A percentile compares a stretch with the other conserved stretches of the same genome.
Conservation (phyloP, 1,140 invertebrate species). For the Centruroides sculpturatus region DNA sequence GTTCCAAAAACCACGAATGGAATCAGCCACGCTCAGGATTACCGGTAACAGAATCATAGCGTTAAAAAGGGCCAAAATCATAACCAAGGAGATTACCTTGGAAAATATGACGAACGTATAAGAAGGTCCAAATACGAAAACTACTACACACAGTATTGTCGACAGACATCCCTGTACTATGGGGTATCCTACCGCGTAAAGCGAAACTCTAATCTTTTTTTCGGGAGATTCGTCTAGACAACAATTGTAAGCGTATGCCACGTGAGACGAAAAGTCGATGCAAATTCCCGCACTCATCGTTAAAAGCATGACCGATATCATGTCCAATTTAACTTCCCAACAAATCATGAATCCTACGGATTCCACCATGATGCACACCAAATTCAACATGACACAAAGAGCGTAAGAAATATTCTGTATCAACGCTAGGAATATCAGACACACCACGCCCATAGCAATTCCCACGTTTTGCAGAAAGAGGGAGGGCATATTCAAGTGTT, state of each 20-base stretch:
- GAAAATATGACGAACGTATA: constrained; percentile 96
- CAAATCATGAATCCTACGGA: constrained; percentile 91
- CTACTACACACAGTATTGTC: constrained; percentile 75
- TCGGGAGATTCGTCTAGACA: constrained; percentile 32
- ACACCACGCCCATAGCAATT: constrained; percentile 82
- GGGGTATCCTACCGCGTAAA: constrained; percentile 77
- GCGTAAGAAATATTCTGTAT: constrained; percentile 87
- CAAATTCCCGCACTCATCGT: constrained; percentile 98
- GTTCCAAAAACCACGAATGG: too few relatives aligned
- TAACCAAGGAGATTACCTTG: constrained; percentile 91
- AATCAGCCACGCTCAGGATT: constrained; percentile 35
- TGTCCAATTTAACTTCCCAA: constrained; percentile 87
- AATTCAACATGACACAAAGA: constrained; percentile 85
- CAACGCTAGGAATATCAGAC: constrained; percentile 85
- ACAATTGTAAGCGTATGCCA: constrained; percentile 89
- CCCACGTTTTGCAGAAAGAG: constrained; percentile 79
- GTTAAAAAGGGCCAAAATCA: constrained; percentile 84
- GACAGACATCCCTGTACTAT: constrained; percentile 89
- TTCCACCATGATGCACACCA: constrained; percentile 86
- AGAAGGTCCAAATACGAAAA: constrained; percentile 71
- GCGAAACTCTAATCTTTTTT: constrained; percentile 69
- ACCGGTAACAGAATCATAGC: constrained; percentile 82
- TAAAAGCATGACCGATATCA: constrained; percentile 95
- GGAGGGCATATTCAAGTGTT: too few relatives aligned
- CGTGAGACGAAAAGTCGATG: constrained; percentile 91